A percentile compares a stretch with the other conserved stretches of the same genome.
Conservation (phyloP, 2,113 vertebrate species). For the Sebastes fasciatus region DNA sequence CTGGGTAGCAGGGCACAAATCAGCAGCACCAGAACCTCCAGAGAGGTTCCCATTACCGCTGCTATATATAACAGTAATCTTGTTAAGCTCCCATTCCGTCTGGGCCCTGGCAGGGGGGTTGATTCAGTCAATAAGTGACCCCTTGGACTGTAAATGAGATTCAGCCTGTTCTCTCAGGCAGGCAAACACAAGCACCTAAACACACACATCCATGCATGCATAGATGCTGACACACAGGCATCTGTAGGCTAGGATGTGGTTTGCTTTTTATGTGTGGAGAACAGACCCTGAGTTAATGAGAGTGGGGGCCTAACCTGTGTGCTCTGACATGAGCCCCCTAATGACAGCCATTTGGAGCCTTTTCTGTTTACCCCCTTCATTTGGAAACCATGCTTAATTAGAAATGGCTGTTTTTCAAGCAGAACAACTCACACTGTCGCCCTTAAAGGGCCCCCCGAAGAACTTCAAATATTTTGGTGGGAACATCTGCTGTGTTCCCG, state of each 20-base stretch:
- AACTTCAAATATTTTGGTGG: slow-evolving; percentile 43
- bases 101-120: slow-evolving; percentile 64
- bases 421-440: slow-evolving; percentile 52
- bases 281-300: slow-evolving; percentile 53
- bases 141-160: slow-evolving; percentile 78
- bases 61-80: slow-evolving; percentile 82
- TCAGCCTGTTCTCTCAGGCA: slow-evolving; percentile 51
- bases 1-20: slow-evolving; percentile 68
- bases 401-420: slow-evolving; percentile 68
- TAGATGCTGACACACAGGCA: slow-evolving; percentile 4
- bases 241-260: not conserved
- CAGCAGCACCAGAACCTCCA: slow-evolving; percentile 65
- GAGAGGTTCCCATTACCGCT: slow-evolving; percentile 77
- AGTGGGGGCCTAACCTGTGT: slow-evolving; percentile 42
- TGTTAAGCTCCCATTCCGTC: slow-evolving; percentile 77
- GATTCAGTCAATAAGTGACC: slow-evolving; percentile 80
- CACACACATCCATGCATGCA: not conserved
- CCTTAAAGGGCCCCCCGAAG: slow-evolving; percentile 49
- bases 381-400: slow-evolving; percentile 64
- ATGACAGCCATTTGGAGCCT: slow-evolving; percentile 58
- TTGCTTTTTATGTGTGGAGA: not conserved
- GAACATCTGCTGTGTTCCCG: slow-evolving; percentile 48
- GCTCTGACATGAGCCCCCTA: slow-evolving; percentile 46
- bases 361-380: slow-evolving; percentile 56
- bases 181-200: slow-evolving; percentile 22